phyloP scores from a whole-genome alignment of 1,140 invertebrate genomes.

The Cotesia typhae region DNA sequence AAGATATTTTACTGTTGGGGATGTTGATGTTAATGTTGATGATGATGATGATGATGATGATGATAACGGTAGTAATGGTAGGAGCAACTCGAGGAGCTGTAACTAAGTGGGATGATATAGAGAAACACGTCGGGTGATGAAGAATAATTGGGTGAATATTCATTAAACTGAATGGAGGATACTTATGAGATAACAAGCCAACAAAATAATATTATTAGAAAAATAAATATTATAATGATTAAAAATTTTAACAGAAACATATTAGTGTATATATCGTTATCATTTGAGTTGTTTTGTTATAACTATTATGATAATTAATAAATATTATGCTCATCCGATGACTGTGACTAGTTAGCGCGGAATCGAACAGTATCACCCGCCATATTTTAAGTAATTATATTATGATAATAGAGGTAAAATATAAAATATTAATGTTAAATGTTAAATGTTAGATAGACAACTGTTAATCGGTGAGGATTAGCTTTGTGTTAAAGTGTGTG shows the following conservation, averaged over 20 bases:
- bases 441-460: not conserved
- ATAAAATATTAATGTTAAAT: conserved; percentile 11
- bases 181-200: no score
- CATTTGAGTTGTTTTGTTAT: conserved; percentile 8
- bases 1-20: not conserved
- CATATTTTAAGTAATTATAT: conserved; percentile 11
- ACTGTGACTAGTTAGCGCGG: conserved; percentile 52
- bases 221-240: no score
- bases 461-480: conserved; percentile 4
- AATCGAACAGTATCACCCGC: conserved; percentile 23
- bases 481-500: not conserved
- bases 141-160: no score
- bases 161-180: no score
- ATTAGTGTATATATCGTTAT: not conserved
- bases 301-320: conserved; percentile 26
- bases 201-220: no score
- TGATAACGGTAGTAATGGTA: no score
- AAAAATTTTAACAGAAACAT: no score
- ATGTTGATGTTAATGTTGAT: not conserved
- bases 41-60: no score
- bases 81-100: no score
- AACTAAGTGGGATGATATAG: no score
- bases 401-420: conserved; percentile 1
- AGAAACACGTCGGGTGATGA: no score
- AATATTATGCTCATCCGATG: conserved; percentile 51